phyloP scores from a whole-genome alignment of 2,797 vertebrate species.

The Anisognathus igniventris region DNA sequence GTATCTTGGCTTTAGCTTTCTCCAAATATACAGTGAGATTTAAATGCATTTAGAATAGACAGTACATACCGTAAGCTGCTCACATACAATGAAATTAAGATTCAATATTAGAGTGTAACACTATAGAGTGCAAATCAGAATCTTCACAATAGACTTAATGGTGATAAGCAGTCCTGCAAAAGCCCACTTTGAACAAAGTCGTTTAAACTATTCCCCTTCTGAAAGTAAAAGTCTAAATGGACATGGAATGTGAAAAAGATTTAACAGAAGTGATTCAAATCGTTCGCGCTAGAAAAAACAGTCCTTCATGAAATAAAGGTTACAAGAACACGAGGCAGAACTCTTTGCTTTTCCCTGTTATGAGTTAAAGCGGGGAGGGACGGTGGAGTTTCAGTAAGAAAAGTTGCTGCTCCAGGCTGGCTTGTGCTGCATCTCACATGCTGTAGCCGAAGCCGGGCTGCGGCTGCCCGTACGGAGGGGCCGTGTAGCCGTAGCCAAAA shows the following conservation, averaged over 20 bases:
- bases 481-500: conserved; percentile 94
- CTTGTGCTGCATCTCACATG: conserved; percentile 85
- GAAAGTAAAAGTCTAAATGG: conserved; percentile 87
- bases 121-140: conserved; percentile 98
- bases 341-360: conserved; percentile 85
- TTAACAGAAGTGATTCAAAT: conserved; percentile 80
- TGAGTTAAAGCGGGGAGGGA: conserved; percentile 88
- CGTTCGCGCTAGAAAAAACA: conserved; percentile 86
- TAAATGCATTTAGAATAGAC: conserved; percentile 93
- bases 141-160: conserved; percentile 89
- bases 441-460: conserved; percentile 94
- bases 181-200: conserved; percentile 84
- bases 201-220: conserved; percentile 82
- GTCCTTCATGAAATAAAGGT: conserved; percentile 91
- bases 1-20: conserved; percentile 79
- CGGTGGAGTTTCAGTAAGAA: conserved; percentile 88
- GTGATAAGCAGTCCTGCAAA: conserved; percentile 80
- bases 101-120: conserved; percentile 92
- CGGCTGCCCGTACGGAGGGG: conserved; percentile 87
- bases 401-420: conserved; percentile 74
- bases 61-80: conserved; percentile 87
- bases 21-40: conserved; percentile 91
- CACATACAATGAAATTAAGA: conserved; percentile 90
- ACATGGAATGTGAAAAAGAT: conserved; percentile 96
- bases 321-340: conserved; percentile 78